phyloP scores from a whole-genome alignment of 2,888 invertebrate species.

The Xanthorhoe spadicearia region DNA sequence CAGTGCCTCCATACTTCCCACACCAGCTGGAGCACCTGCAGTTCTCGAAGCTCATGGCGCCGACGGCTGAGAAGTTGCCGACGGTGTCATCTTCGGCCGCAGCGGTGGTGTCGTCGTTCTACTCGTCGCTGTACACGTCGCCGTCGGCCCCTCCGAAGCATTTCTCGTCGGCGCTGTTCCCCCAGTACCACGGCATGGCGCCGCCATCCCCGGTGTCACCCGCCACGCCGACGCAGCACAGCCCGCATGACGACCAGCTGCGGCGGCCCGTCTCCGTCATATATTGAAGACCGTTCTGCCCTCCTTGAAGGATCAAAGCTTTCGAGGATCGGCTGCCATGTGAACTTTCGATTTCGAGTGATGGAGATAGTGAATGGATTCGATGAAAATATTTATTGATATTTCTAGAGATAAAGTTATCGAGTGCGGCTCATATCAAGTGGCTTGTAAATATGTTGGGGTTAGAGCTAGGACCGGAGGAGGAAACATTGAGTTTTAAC shows the following conservation, averaged over 20 bases:
- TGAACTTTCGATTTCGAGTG: conserved; percentile 50
- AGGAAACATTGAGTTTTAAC: conserved; percentile 67
- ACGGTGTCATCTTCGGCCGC: conserved; percentile 80
- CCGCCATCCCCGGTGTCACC: conserved; percentile 79
- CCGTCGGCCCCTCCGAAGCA: conserved; percentile 81
- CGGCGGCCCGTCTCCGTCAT: conserved; percentile 89
- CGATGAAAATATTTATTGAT: conserved; percentile 74
- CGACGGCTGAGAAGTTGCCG: conserved; percentile 75
- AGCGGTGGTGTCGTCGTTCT: conserved; percentile 88
- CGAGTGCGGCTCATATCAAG: conserved; percentile 75
- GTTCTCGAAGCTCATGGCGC: conserved; percentile 86
- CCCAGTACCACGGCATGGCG: conserved; percentile 77
- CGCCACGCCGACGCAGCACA: conserved; percentile 75
- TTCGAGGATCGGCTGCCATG: conserved; percentile 62
- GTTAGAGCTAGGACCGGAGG: conserved; percentile 53
- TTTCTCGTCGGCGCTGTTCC: conserved; percentile 81
- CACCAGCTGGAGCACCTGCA: conserved; percentile 89
- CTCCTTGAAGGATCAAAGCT: conserved; percentile 67
- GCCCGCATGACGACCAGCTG: conserved; percentile 85
- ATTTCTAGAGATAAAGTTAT: conserved; percentile 58
- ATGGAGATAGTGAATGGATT: conserved; percentile 63
- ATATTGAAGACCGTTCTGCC: conserved; percentile 85
- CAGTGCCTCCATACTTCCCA: conserved; percentile 90
- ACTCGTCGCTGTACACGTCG: conserved; percentile 87
- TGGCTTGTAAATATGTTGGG: conserved; percentile 73